These are phyloP conservation scores for Typhlichthys subterraneus DNA, from an alignment of 2,797 vertebrate genomes.

Conservation along the genomic window DNA sequence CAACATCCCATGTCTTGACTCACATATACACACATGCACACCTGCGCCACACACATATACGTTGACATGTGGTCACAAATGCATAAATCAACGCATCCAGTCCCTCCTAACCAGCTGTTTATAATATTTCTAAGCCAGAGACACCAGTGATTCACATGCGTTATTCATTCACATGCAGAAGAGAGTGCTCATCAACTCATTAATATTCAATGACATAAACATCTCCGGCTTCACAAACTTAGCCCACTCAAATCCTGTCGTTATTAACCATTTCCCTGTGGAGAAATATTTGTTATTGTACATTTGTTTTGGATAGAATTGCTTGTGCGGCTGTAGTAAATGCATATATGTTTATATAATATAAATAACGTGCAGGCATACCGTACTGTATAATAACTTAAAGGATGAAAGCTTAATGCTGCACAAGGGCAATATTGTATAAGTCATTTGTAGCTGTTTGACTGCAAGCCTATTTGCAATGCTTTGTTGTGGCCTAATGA, in stretches of 20 bases:
- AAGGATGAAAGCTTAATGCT: conserved; percentile 33
- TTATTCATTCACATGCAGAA: conserved; percentile 54
- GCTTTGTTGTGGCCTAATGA: conserved; percentile 24
- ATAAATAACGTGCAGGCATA: conserved; percentile 48
- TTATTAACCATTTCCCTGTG: conserved; percentile 50
- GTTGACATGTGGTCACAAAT: conserved; percentile 10
- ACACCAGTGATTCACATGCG: conserved; percentile 63
- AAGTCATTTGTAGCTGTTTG: conserved; percentile 33
- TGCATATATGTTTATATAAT: conserved; percentile 43
- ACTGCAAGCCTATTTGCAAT: conserved; percentile 23
- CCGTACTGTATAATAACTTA: conserved; percentile 14
- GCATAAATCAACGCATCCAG: conserved; percentile 43
- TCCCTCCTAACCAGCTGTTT: conserved; percentile 44
- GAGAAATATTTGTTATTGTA: conserved; percentile 56
- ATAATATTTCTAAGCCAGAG: conserved; percentile 43
- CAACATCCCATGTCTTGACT: not conserved
- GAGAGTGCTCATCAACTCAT: conserved; percentile 66
- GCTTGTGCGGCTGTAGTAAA: conserved; percentile 43
- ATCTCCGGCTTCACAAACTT: conserved; percentile 66
- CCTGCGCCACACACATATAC: not conserved
- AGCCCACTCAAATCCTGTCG: conserved; percentile 53
- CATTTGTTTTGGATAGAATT: conserved; percentile 48
- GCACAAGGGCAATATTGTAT: conserved; percentile 32
- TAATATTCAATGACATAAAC: conserved; percentile 74
- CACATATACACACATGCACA: conserved; percentile 2